Conservation (phyloP, 2,113 vertebrate species). For the Podarcis muralis region DNA sequence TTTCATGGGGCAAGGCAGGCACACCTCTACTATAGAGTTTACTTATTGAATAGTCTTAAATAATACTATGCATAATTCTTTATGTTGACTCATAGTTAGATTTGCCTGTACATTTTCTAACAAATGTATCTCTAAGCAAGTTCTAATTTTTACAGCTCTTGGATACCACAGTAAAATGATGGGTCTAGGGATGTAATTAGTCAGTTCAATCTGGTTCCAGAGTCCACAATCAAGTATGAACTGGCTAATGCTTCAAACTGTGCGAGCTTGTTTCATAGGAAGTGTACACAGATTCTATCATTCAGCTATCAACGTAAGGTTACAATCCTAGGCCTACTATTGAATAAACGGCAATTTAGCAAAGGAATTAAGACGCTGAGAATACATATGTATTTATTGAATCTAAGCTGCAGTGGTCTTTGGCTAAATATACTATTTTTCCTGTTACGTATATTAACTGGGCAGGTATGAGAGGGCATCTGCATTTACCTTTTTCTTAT, state of each 20-base stretch:
- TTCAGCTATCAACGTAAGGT: not conserved
- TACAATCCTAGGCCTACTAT: not conserved
- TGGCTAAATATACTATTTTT: not conserved
- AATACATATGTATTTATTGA: not conserved
- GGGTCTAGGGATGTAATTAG: no score
- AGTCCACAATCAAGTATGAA: not conserved
- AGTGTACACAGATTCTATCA: no score
- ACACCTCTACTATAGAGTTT: not conserved
- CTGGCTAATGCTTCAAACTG: not conserved
- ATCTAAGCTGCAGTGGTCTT: not conserved
- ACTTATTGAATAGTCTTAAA: not conserved
- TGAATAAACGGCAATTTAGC: not conserved
- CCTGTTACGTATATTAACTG: not conserved
- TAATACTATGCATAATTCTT: not conserved
- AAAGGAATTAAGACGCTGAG: not conserved
- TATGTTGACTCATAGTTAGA: not conserved
- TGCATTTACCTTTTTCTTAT: not conserved
- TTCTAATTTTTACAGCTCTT: no score
- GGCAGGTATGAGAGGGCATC: no score
- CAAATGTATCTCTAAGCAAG: not conserved
- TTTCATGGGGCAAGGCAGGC: no score
- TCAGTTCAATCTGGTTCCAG: no score
- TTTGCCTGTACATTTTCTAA: not conserved
- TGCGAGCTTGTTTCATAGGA: not conserved
- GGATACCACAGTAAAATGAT: no score